Evolutionary conservation across 2,797 vertebrate genomes (phyloP), one percentile per base, ranked within the genome.

Genomic region (Hirundo rustica): DNA sequence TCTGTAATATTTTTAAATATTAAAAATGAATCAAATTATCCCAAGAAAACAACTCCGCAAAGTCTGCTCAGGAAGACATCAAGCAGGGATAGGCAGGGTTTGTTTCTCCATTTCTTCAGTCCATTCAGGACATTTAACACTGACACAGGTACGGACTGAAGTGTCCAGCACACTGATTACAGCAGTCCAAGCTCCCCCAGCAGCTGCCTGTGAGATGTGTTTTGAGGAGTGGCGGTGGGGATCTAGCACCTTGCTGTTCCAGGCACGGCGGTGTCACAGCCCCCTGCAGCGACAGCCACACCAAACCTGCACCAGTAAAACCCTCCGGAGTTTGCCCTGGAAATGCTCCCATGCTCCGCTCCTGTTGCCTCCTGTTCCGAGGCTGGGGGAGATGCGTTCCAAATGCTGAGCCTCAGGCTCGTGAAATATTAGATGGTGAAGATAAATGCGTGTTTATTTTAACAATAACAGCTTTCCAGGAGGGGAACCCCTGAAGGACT

Each of bases 391-490:
- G 93, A 95, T 92, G 78, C 1, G 1, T 94, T 96, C 93, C 95
- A 95, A 92, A 71, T 90, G 90, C 83, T 91, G 75, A 55, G 92
- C 96, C 92, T 95, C 92, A 85, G 92, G 67, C 96, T 95, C 38
- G 65, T 95, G 96, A 96, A 97, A 97, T 72, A 75, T 20, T 96
- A 95, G 89, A 81, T 55, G 85, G 91, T 90, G 95, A 73, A 90
- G 93, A 70, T 72, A 65, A 95, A 96, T 36, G 75, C 2, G 5
- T 96, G 93, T 96, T 97, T 97, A 95, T 96, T 97, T 96, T 93
- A 96, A 94, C 95, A 96, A 85, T 92, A 92, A 92, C 76, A 92
- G 82, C 65, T 91, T 75, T 57, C 71, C 88, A 73, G 11, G 77
- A 85, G 66, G 82, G 79, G 93, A 96, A 53, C 51, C 85, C 89